Base-by-base conservation (phyloP, 2,113 vertebrate genomes). In the Pelobates fuscus region DNA sequence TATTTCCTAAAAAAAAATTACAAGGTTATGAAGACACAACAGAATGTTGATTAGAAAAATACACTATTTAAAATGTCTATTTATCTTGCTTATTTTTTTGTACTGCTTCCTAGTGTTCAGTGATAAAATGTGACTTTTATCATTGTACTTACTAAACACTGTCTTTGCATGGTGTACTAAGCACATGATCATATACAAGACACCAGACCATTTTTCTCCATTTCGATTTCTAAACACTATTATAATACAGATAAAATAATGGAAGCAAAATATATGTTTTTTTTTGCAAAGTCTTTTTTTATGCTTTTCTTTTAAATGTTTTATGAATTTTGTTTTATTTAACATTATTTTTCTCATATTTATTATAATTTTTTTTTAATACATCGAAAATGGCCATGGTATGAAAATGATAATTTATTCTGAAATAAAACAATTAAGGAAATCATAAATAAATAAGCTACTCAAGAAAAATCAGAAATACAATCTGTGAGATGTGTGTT, bases 11-110 rank as follows among this genome's bases (percentile, higher is more conserved):
- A 83, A 80, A 41, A 37, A 79, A 74, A 78, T 58, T 78, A 84
- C 29, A 66, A 70, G 70, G 78, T 80, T 82, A 80, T 37, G 68
- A 21, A 86, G 77, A 67, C 66, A 80, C 49, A 0, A 67, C 25
- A 64, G 73, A 78, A 77, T 67, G 79, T 71, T 80, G 64, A 80
- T 80, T 77, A 77, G 76, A 79, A 81, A 37, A 82, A 79, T n/a
- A 75, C 24, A 59, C 59, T 65, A 71, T 85, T 81, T 73, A 52
- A 71, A 82, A 71, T 67, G 70, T 73, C 29, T 60, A 63, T 80
- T 79, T 82, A 81, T 82, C 82, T 81, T 72, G 37, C 18, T 68
- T 77, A 77, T 77, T 61, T 77, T 61, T 67, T 69, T 74, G 76
- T 55, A 20, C 62, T 23, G 61, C 70, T 81, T 79, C 44, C 84